Evolutionary conservation across 1,140 invertebrate species (phyloP), one percentile per base, ranked within the genome.

Genomic region (Drosophila pandora): DNA sequence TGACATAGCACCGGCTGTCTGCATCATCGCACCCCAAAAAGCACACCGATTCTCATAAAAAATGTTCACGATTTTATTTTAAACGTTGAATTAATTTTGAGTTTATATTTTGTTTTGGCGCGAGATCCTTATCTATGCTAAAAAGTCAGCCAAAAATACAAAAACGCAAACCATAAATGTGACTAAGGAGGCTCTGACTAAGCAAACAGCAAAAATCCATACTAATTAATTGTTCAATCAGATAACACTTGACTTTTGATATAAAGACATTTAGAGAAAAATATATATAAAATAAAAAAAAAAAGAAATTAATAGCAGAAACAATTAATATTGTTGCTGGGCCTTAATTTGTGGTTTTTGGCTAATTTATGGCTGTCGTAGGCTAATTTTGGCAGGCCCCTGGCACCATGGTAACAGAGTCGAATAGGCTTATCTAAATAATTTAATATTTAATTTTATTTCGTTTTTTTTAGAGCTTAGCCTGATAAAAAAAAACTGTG

Each of bases 211-310:
- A 64, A 63, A 80, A 75, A 78, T 76, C 76, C 65, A 64, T 64
- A 67, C 75, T 82, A 87, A 87, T 87, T 87, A 87, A 87, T 87
- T 88, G 82, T 76, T 76, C 61, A 78, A 87, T 87, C 82, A 82
- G 82, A 87, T 87, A 87, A 78, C 68, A 67, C 60, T 87, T 62
- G 73, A 75, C 78, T 82, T 34, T 67, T 64, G 60, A 64, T 67
- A 83, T 85, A 60, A 85, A 87, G 82, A 87, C 82, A 88, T 87
- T 88, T 83, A 52, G 62, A 72, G 60, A 78, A 69, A 67, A 73
- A 79, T 74, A 77, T 63, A 74, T 45, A n/a, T n/a, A n/a, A n/a
- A n/a, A n/a, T 3, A 6, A 43, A 43, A 65, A 73, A 79, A 56
- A 68, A 87, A 82, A 79, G 73, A 79, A 68, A 87, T 87, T 67